phyloP scores from a whole-genome alignment of 2,888 invertebrate species.

The Heliothis peltigera region DNA sequence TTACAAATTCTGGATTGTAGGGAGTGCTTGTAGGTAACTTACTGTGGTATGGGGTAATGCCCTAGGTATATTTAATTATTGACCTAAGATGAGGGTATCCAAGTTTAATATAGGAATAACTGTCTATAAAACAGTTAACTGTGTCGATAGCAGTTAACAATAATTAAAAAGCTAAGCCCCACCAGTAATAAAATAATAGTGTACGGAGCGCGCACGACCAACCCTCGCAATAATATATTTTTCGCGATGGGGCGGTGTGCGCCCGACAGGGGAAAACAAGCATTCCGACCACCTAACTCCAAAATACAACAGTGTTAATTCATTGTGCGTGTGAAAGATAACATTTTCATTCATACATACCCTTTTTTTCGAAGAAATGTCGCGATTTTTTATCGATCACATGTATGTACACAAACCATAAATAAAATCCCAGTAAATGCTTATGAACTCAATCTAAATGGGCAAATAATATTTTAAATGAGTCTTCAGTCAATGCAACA shows the following conservation, averaged over 20 bases:
- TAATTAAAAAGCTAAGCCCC: constrained; percentile 70
- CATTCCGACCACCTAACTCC: constrained; percentile 46
- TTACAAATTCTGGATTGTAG: not conserved
- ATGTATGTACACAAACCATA: constrained; percentile 80
- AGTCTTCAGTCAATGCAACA: constrained; percentile 24
- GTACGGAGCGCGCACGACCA: constrained; percentile 65
- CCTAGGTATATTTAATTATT: not conserved
- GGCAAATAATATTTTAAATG: constrained; percentile 6
- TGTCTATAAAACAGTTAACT: constrained; percentile 14
- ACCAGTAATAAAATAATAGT: constrained; percentile 79
- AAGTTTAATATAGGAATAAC: not conserved
- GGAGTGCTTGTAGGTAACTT: too few relatives aligned
- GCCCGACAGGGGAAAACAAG: constrained; percentile 70
- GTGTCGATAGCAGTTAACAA: constrained; percentile 33
- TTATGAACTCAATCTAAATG: constrained; percentile 31
- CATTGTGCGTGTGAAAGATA: constrained; percentile 47
- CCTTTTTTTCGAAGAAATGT: constrained; percentile 73
- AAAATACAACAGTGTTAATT: constrained; percentile 48
- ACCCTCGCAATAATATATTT: constrained; percentile 79
- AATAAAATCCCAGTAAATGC: constrained; percentile 57
- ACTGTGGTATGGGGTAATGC: not conserved
- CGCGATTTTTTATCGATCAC: constrained; percentile 82
- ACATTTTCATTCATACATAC: constrained; percentile 84
- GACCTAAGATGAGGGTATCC: constrained; percentile 29
- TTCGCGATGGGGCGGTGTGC: constrained; percentile 77